Conservation (phyloP, 2,888 invertebrate species). For the Spialia ferax region DNA sequence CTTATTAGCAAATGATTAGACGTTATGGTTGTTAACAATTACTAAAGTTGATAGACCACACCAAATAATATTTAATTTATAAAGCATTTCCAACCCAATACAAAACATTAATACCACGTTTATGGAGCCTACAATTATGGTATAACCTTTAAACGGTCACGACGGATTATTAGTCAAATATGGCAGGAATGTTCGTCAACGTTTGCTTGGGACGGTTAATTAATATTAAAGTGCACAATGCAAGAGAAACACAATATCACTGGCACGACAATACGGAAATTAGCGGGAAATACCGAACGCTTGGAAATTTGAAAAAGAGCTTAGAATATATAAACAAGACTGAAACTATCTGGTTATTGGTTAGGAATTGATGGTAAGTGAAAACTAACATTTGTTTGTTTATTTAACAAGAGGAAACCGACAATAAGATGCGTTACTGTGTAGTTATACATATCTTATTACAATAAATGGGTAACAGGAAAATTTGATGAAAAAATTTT, state of each 20-base stretch:
- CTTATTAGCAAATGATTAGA: too few relatives aligned
- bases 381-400: too few relatives aligned
- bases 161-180: slow-evolving; percentile 52
- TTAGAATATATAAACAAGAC: slow-evolving; percentile 17
- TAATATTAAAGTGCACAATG: slow-evolving; percentile 67
- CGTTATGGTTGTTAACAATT: too few relatives aligned
- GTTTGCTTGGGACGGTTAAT: slow-evolving; percentile 53
- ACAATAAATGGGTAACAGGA: too few relatives aligned
- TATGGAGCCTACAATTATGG: slow-evolving; percentile 14
- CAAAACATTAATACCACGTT: slow-evolving; percentile 14
- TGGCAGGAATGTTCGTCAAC: slow-evolving; percentile 54
- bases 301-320: slow-evolving; percentile 19
- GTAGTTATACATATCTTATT: too few relatives aligned
- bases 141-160: slow-evolving; percentile 51
- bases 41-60: background rate
- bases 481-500: too few relatives aligned
- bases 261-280: slow-evolving; percentile 60
- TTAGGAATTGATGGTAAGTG: too few relatives aligned
- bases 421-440: too few relatives aligned
- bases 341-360: too few relatives aligned
- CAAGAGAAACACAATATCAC: slow-evolving; percentile 65
- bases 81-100: background rate
- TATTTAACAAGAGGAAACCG: too few relatives aligned
- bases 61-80: background rate
- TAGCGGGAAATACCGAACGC: slow-evolving; percentile 48